phyloP scores from a whole-genome alignment of 2,797 vertebrate species.

The Anguilla megastoma region DNA sequence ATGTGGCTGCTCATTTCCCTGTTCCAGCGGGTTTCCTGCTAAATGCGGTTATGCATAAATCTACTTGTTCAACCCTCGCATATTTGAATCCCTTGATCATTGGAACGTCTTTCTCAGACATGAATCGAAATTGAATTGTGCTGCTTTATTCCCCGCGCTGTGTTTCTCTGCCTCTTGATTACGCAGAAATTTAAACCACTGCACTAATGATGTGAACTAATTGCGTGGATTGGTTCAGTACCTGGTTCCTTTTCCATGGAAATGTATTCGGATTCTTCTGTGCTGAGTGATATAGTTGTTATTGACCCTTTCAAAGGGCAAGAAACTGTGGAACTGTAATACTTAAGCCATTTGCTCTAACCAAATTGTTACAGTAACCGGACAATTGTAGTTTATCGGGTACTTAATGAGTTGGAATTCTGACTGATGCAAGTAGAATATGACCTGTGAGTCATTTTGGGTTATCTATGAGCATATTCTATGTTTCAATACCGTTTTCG shows the following conservation, averaged over 20 bases:
- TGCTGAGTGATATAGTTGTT: slow-evolving; percentile 20
- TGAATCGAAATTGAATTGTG: background rate
- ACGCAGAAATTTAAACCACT: background rate
- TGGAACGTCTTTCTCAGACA: background rate
- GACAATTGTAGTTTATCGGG: background rate
- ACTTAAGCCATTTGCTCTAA: slow-evolving; percentile 14
- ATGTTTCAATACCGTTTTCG: background rate
- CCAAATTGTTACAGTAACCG: slow-evolving; percentile 3
- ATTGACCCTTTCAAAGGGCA: slow-evolving; percentile 21
- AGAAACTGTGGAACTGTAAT: background rate
- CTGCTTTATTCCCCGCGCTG: background rate
- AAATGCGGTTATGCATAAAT: background rate
- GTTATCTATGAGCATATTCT: background rate
- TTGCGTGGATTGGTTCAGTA: background rate
- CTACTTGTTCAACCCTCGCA: background rate
- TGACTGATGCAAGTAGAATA: background rate
- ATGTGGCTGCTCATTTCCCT: background rate
- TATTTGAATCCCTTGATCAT: background rate
- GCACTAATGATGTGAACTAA: background rate
- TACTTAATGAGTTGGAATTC: background rate
- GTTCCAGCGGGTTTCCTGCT: background rate
- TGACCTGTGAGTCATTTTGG: background rate
- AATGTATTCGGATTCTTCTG: background rate
- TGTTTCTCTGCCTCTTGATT: background rate
- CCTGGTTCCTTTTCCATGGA: background rate